Evolutionary conservation across 1,140 invertebrate species (phyloP), one percentile per base, ranked within the genome.

Genomic region (Drosophila pseudoananassae): DNA sequence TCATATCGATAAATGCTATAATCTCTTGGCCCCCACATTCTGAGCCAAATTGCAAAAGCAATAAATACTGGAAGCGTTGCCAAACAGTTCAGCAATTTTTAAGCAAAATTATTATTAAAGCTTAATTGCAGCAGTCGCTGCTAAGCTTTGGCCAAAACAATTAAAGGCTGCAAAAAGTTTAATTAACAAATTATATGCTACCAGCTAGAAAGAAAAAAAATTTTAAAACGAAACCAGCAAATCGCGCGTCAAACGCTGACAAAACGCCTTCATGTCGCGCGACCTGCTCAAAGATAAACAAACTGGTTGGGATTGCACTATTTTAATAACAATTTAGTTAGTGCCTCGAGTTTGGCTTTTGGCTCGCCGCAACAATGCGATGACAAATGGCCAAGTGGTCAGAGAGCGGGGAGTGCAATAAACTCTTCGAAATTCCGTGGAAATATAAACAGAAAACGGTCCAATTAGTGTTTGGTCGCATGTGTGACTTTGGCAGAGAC

Each of bases 391-490:
- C 25, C 6, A 36, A 40, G 8, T 58, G 58, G 53, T 64, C 60
- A 69, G 57, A 73, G 43, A 53, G 50, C 17, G 23, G 15, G n/a
- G 15, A 78, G 82, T 80, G 82, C 82, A 85, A 87, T 78, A 87
- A 85, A 85, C 82, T 81, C 55, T 75, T 45, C 61, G 51, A 78
- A 85, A 87, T 82, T 65, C 82, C 82, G 87, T 87, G 82, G 46
- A 85, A 75, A 83, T 53, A 78, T 58, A 69, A 78, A 76, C 71
- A 78, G 57, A 71, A 70, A 64, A 64, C 56, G 73, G 54, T 66
- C 73, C 73, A 76, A 76, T 68, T 87, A 73, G 74, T 57, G 74
- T 47, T 25, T 53, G 33, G 55, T 38, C 55, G 56, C 40, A 65
- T 65, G 56, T 61, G 31, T 57, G 46, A 53, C 45, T 72, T 65